Evolutionary conservation across 2,113 vertebrate genomes (phyloP), one percentile per base, ranked within the genome.

Genomic region (Cyphomyrus discorhynchus): DNA sequence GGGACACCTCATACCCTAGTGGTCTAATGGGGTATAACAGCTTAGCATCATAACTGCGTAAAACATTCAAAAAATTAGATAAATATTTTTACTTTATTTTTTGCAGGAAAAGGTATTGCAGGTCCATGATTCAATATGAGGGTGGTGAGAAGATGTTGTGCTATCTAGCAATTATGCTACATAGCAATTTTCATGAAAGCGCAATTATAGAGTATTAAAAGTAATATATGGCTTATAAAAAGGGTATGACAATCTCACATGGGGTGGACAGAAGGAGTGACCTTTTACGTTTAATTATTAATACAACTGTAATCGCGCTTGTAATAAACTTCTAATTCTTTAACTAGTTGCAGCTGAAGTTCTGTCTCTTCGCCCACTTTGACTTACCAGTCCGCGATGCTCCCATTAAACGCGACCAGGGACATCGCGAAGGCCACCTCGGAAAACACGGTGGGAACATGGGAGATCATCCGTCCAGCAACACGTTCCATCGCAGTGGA

Each of bases 341-440:
- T 66, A 27, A 27, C 62, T 27, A 66, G n/a, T 11, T 27, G 62
- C n/a, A 31, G 0, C 62, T 3, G 0, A 27, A 50, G 31, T 24
- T 56, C 27, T 13, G 11, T 50, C 15, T 6, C 35, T n/a, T 35
- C 89, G 10, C 52, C 35, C 80, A 53, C 52, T 27, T 39, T 19
- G 5, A 90, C 89, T 87, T 46, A 87, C 21, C 89, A 87, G 4
- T 62, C 84, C 45, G 84, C 58, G 39, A 90, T n/a, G 89, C 89
- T 86, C 3, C 84, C 84, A 35, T 66, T 56, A 58, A 66, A 90
- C 15, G 82, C 45, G 21, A 52, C 15, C 27, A 87, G 7, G 83
- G 89, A 39, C 42, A 90, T 53, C 9, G 47, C 27, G 10, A 74
- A 27, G 13, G 27, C 89, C n/a, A 87, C 56, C 27, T 42, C 47